Conservation (phyloP, 2,888 invertebrate genomes). For the Arge pagana region DNA sequence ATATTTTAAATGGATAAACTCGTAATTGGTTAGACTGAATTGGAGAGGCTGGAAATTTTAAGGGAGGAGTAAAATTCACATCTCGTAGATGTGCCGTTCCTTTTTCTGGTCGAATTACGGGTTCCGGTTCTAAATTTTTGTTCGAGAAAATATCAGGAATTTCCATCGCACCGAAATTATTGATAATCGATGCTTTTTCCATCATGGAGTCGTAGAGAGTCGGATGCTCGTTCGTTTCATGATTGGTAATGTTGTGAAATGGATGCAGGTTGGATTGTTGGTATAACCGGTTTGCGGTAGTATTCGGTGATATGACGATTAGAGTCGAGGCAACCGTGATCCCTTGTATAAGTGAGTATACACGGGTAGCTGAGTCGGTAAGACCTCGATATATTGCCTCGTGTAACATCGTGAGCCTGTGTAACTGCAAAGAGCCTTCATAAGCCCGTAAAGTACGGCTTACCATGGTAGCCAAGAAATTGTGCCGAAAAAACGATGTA, state of each 20-base stretch:
- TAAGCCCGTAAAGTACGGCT: conserved; percentile 19
- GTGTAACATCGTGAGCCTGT: conserved; percentile 21
- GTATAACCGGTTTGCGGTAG: not conserved
- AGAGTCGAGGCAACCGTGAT: conserved; percentile 8
- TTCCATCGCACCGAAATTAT: too few relatives aligned
- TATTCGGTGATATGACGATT: conserved; percentile 6
- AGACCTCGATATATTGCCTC: conserved; percentile 23
- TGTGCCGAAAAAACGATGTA: not conserved
- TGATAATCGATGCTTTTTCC: conserved; percentile 9
- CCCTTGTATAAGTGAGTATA: conserved; percentile 10
- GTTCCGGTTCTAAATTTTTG: too few relatives aligned
- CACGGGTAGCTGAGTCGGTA: conserved; percentile 12
- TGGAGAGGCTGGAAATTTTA: too few relatives aligned
- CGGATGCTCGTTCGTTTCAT: too few relatives aligned
- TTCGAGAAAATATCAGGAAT: too few relatives aligned
- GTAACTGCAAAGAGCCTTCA: conserved; percentile 22
- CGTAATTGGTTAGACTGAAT: too few relatives aligned
- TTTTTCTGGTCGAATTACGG: too few relatives aligned
- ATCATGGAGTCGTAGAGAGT: conserved; percentile 7
- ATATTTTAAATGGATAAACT: too few relatives aligned
- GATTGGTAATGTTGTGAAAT: too few relatives aligned
- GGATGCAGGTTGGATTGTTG: not conserved
- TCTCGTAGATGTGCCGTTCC: too few relatives aligned
- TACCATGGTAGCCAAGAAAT: conserved; percentile 17
- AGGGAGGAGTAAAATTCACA: too few relatives aligned